phyloP scores from a whole-genome alignment of 1,140 invertebrate genomes.

The Lutraria rhynchaena region DNA sequence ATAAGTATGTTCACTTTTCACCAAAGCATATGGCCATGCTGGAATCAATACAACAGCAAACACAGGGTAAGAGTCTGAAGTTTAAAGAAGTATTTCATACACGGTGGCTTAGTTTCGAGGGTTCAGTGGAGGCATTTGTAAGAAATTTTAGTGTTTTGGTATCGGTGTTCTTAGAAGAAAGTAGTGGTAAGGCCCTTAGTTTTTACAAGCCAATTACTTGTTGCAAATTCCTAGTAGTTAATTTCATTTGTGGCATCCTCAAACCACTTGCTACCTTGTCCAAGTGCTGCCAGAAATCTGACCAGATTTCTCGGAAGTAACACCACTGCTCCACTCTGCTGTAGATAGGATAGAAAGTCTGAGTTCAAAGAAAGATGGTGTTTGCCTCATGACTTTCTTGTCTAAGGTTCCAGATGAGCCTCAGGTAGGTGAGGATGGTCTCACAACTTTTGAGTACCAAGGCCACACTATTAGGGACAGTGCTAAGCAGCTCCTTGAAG shows the following conservation, averaged over 20 bases:
- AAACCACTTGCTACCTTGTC: too few relatives aligned
- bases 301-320: constrained; percentile 40
- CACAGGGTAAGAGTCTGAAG: not conserved
- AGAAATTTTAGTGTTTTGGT: constrained; percentile 23
- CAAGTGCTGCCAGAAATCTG: constrained; percentile 26
- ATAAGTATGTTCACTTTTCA: constrained; percentile 49
- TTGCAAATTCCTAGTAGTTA: too few relatives aligned
- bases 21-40: constrained; percentile 22
- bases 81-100: too few relatives aligned
- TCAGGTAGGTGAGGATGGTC: too few relatives aligned
- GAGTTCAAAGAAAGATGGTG: constrained; percentile 5
- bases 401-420: too few relatives aligned
- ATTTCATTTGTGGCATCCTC: constrained; percentile 27
- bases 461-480: too few relatives aligned
- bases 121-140: constrained; percentile 43
- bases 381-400: too few relatives aligned
- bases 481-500: too few relatives aligned
- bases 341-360: not conserved
- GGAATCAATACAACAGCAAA: constrained; percentile 9
- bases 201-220: too few relatives aligned
- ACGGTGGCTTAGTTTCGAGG: constrained; percentile 63
- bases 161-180: too few relatives aligned
- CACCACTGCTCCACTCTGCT: not conserved
- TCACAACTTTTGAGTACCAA: constrained; percentile 38
- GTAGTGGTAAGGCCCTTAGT: too few relatives aligned